phyloP scores from a whole-genome alignment of 2,888 invertebrate species.

The Trissolcus brochymenae region DNA sequence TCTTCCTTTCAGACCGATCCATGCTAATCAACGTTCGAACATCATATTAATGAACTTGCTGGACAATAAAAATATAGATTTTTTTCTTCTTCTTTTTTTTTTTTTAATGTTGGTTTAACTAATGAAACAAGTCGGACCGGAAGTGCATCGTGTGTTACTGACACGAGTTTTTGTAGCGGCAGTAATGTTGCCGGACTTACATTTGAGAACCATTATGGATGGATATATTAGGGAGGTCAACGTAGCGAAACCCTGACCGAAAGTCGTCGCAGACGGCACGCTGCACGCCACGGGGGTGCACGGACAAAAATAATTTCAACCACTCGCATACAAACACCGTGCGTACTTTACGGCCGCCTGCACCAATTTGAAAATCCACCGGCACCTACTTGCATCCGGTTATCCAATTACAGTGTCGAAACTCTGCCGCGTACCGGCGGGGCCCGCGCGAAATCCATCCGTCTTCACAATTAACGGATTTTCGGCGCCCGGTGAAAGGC shows the following conservation, averaged over 20 bases:
- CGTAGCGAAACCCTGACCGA: conserved; percentile 48
- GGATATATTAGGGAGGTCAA: conserved; percentile 52
- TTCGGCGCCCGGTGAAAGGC: no score
- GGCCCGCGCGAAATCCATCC: conserved; percentile 15
- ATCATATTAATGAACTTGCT: conserved; percentile 29
- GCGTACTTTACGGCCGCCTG: conserved; percentile 19
- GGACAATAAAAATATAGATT: background rate
- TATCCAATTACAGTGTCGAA: conserved; percentile 46
- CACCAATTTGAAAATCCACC: conserved; percentile 28
- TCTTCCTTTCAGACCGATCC: conserved; percentile 29
- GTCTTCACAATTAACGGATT: conserved; percentile 14
- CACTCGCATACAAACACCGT: conserved; percentile 58
- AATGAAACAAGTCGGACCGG: no score
- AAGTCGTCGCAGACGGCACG: conserved; percentile 71
- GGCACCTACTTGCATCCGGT: conserved; percentile 48
- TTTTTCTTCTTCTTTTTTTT: no score
- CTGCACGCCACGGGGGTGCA: conserved; percentile 72
- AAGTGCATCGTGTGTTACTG: no score
- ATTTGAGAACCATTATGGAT: conserved; percentile 47
- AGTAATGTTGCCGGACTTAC: background rate
- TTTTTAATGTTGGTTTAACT: no score
- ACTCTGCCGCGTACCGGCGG: conserved; percentile 6
- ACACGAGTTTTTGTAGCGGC: background rate
- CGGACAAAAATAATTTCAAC: conserved; percentile 68
- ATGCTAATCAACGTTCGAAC: background rate